phyloP scores from a whole-genome alignment of 2,113 vertebrate genomes.

The Ophiodon elongatus region DNA sequence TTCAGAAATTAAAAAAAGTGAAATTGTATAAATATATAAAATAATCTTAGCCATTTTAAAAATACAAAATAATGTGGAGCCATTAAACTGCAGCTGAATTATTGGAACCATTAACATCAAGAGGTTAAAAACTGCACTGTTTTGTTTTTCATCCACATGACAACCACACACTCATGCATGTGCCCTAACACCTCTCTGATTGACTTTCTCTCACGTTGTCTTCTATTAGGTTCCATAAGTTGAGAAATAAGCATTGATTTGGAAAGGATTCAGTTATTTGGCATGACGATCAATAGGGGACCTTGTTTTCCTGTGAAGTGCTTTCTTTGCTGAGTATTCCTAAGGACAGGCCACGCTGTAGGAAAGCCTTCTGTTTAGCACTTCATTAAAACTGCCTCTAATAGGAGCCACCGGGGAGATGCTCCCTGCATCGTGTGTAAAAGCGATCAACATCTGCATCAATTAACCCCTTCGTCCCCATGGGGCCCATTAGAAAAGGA shows the following conservation, averaged over 20 bases:
- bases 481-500: constrained; percentile 89
- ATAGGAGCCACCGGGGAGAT: constrained; percentile 90
- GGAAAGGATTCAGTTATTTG: constrained; percentile 80
- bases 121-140: constrained; percentile 28
- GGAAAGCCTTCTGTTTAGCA: constrained; percentile 88
- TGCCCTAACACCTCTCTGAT: constrained; percentile 55
- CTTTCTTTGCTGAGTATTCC: constrained; percentile 78
- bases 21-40: neutral
- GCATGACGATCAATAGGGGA: constrained; percentile 81
- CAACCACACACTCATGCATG: constrained; percentile 35
- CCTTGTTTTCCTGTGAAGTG: constrained; percentile 74
- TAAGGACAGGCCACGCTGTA: constrained; percentile 74
- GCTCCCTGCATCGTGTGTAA: constrained; percentile 85
- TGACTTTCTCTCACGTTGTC: constrained; percentile 79
- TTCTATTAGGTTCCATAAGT: constrained; percentile 77
- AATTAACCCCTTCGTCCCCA: constrained; percentile 89
- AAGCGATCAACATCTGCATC: constrained; percentile 94
- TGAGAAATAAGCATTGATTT: constrained; percentile 77
- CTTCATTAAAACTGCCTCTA: constrained; percentile 93
- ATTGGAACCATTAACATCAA: constrained; percentile 23
- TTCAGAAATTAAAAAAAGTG: constrained; percentile 5
- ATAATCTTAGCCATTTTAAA: neutral
- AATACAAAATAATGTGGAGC: neutral
- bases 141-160: constrained; percentile 45
- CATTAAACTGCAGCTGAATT: constrained; percentile 25